Conservation (phyloP, 2,888 invertebrate species). For the Rhagonycha fulva region DNA sequence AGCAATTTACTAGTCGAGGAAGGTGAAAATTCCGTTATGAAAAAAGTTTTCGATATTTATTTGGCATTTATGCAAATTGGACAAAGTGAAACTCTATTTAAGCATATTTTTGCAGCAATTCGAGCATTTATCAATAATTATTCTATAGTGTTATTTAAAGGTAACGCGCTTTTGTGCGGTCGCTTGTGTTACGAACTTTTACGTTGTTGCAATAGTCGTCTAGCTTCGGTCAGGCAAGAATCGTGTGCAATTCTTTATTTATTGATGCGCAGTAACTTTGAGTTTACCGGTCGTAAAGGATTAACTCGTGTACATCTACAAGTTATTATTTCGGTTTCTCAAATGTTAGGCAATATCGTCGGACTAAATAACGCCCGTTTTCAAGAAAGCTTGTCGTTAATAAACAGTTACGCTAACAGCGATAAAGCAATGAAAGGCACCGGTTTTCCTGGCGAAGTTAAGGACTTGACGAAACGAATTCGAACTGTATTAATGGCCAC, state of each 20-base stretch:
- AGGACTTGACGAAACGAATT: conserved; percentile 90
- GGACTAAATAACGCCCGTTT: conserved; percentile 91
- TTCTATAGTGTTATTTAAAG: conserved; percentile 81
- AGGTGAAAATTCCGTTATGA: conserved; percentile 77
- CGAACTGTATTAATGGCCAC: conserved; percentile 95
- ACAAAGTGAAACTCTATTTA: conserved; percentile 88
- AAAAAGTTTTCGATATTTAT: conserved; percentile 83
- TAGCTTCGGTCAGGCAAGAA: conserved; percentile 84
- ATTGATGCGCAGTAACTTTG: conserved; percentile 93
- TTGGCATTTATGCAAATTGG: conserved; percentile 84
- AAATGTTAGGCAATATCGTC: conserved; percentile 89
- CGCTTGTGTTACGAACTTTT: conserved; percentile 80
- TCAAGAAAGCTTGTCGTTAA: conserved; percentile 89
- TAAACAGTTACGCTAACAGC: conserved; percentile 90
- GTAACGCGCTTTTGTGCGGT: conserved; percentile 80
- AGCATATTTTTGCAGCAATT: conserved; percentile 90
- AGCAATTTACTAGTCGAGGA: conserved; percentile 60
- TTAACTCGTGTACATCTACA: conserved; percentile 89
- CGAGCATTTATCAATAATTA: conserved; percentile 92
- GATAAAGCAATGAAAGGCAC: conserved; percentile 95
- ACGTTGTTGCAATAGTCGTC: conserved; percentile 83
- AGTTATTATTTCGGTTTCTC: conserved; percentile 94
- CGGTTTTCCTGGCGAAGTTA: conserved; percentile 86
- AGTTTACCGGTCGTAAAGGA: conserved; percentile 81
- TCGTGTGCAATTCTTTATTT: conserved; percentile 90